Evolutionary conservation across 1,140 invertebrate species (phyloP).

Genomic region (Stegodyphus dumicola): DNA sequence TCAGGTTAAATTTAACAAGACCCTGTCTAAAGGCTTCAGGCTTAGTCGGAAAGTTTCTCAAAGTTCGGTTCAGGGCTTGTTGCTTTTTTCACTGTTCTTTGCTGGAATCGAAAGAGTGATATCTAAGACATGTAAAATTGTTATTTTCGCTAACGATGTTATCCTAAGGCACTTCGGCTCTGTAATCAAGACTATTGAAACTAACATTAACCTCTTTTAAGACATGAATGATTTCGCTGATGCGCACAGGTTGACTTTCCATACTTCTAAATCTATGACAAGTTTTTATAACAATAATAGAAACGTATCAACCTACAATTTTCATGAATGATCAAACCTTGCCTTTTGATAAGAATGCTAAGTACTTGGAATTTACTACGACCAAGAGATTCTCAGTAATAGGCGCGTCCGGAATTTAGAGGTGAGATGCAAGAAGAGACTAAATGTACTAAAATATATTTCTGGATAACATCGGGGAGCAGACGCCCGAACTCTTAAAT

Average conservation of each 20-base stretch:
- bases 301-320: not conserved
- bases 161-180: not conserved
- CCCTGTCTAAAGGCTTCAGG: not conserved
- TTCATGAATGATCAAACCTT: not conserved
- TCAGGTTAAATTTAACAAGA: not conserved
- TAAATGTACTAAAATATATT: not conserved
- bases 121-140: not conserved
- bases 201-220: not conserved
- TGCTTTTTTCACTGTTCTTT: not conserved
- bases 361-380: not conserved
- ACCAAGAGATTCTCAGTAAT: not conserved
- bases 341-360: conserved; percentile 4
- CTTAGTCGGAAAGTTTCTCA: not conserved
- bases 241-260: not conserved
- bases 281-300: conserved; percentile 7
- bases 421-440: not conserved
- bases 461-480: not conserved
- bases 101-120: not conserved
- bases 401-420: not conserved
- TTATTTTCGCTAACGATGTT: not conserved
- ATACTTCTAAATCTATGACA: not conserved
- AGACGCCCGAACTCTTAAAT: not conserved
- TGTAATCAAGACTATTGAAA: not conserved
- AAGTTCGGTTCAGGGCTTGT: not conserved
- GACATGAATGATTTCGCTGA: not conserved